Evolutionary conservation across 2,113 vertebrate genomes (phyloP), one percentile per base, ranked within the genome.

Genomic region (Meriones unguiculatus): DNA sequence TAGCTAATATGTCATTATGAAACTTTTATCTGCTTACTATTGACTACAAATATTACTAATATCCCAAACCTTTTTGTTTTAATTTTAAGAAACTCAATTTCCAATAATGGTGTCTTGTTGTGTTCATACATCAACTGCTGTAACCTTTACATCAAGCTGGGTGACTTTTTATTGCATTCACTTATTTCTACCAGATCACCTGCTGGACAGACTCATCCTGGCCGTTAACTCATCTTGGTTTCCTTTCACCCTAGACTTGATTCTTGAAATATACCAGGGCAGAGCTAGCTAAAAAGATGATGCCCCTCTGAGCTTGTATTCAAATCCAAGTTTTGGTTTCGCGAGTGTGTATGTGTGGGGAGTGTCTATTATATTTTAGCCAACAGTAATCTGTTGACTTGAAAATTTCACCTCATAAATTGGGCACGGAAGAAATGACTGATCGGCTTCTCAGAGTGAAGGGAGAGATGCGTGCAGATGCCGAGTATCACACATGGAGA

Each of bases 11-110:
- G 62, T 81, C 90, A 97, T 97, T 94, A 80, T 93, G 89, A 98
- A 98, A 52, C 12, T 97, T 93, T 98, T 97, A 92, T 35, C 96
- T 93, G 77, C 20, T 98, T 98, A 97, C 93, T 98, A 89, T 90
- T 96, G 97, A 98, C 95, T 94, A 86, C 94, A 96, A 98, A 96
- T 94, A 97, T 46, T 90, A 91, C 90, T 96, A 97, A 98, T 95
- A 18, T 50, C 38, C 50, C 50, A 72, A 95, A 77, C 91, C 25
- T 90, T 93, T 97, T 84, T 90, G 96, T 97, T 98, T 96, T 95
- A 97, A 97, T 98, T 96, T 92, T 96, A 96, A 97, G 85, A 65
- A 46, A 91, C 32, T 90, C 41, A 81, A 72, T 95, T 98, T 97
- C 80, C 93, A 95, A 87, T 54, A 80, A 95, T 59, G 57, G 69